These are phyloP conservation scores for Anableps anableps DNA, from an alignment of 2,797 vertebrate species.

Conservation along the genomic window DNA sequence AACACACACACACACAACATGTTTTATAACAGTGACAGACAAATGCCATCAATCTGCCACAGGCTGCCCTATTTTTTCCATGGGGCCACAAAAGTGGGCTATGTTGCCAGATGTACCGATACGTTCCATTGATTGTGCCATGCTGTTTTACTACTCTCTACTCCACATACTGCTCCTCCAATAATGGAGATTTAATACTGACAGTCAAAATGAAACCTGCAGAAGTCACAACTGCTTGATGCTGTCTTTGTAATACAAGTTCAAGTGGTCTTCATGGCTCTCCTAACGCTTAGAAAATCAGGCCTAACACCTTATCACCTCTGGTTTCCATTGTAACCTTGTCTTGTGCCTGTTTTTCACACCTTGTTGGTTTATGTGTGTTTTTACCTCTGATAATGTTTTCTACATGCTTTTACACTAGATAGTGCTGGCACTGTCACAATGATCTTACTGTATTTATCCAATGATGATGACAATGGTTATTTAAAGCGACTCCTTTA, in stretches of 20 bases:
- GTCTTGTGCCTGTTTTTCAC: not conserved
- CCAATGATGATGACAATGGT: not conserved
- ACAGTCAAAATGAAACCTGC: conserved; percentile 13
- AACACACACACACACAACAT: too few relatives aligned
- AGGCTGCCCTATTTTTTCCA: not conserved
- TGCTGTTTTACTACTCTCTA: conserved; percentile 20
- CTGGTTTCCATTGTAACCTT: not conserved
- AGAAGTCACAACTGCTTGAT: conserved; percentile 1
- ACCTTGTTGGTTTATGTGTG: not conserved
- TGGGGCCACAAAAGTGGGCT: not conserved
- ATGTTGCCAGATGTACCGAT: conserved; percentile 13
- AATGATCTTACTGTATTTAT: conserved; percentile 4
- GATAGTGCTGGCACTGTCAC: conserved; percentile 21
- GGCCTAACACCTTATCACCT: conserved; percentile 8
- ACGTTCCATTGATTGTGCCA: conserved; percentile 8
- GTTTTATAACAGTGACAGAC: not conserved
- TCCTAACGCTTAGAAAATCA: conserved; percentile 1
- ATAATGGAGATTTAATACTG: conserved; percentile 9
- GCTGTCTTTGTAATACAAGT: conserved; percentile 10
- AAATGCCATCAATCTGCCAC: not conserved
- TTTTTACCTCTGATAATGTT: conserved; percentile 6
- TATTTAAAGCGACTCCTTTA: not conserved
- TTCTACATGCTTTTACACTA: conserved; percentile 23
- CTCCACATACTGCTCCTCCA: conserved; percentile 7
- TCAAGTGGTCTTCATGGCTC: not conserved